Conservation (phyloP, 2,888 invertebrate species). For the Drosophila robusta region DNA sequence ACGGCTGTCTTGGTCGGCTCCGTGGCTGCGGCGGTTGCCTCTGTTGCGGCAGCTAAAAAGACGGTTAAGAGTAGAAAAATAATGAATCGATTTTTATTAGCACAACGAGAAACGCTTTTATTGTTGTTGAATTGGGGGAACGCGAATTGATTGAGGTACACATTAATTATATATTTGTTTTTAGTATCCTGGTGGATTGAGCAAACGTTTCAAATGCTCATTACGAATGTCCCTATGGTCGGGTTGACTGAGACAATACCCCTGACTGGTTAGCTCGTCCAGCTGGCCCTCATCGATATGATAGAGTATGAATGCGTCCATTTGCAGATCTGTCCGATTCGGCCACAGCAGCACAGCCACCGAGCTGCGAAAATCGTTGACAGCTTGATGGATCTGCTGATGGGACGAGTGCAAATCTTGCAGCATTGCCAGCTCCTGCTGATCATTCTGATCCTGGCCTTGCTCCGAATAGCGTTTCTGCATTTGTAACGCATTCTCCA, state of each 20-base stretch:
- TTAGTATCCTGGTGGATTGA: slow-evolving; percentile 61
- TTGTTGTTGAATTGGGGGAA: neutral
- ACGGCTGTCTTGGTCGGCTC: slow-evolving; percentile 12
- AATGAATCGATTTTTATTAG: too few relatives aligned
- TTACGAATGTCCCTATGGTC: slow-evolving; percentile 40
- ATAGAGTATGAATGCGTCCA: slow-evolving; percentile 51
- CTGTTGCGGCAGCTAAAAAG: slow-evolving; percentile 10
- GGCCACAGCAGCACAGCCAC: slow-evolving; percentile 56
- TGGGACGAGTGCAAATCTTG: slow-evolving; percentile 40
- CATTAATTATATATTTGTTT: neutral
- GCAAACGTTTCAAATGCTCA: slow-evolving; percentile 41
- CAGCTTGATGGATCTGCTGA: slow-evolving; percentile 47
- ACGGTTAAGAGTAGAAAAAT: neutral
- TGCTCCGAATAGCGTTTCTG: slow-evolving; percentile 24
- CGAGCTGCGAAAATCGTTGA: slow-evolving; percentile 59
- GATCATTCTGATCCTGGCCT: neutral
- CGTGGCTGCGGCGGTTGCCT: neutral
- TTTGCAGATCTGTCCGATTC: slow-evolving; percentile 45
- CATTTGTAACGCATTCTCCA: slow-evolving; percentile 52
- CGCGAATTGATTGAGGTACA: slow-evolving; percentile 1
- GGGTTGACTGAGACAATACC: slow-evolving; percentile 42
- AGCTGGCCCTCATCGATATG: slow-evolving; percentile 51
- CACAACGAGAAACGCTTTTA: slow-evolving; percentile 7
- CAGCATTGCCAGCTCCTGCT: slow-evolving; percentile 10
- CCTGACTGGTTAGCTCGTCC: slow-evolving; percentile 20